Conservation (phyloP, 2,888 invertebrate species). For the Trichopoda pennipes region DNA sequence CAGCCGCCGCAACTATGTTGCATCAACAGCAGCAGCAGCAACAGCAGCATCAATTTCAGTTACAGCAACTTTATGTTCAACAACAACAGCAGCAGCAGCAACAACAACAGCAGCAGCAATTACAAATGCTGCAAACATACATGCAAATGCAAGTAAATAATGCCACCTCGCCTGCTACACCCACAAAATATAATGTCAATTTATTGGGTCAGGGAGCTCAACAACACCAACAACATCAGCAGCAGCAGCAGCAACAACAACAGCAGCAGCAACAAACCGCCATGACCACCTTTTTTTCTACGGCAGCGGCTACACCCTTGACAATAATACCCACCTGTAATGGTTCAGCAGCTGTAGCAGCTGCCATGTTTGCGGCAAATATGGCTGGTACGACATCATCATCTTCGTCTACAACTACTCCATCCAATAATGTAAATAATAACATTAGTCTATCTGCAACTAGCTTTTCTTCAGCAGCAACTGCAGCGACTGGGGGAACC, state of each 20-base stretch:
- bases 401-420: constrained; percentile 72
- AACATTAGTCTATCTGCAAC: constrained; percentile 80
- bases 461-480: constrained; percentile 77
- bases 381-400: constrained; percentile 74
- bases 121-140: constrained; percentile 79
- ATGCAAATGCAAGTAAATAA: constrained; percentile 79
- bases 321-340: constrained; percentile 77
- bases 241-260: constrained; percentile 48
- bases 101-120: constrained; percentile 76
- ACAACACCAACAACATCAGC: constrained; percentile 66
- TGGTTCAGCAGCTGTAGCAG: constrained; percentile 75
- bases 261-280: constrained; percentile 37
- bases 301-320: constrained; percentile 75
- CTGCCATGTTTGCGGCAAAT: constrained; percentile 75
- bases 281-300: constrained; percentile 70
- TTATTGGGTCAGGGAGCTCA: constrained; percentile 60
- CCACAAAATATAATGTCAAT: constrained; percentile 73
- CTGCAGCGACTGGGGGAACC: constrained; percentile 65
- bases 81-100: constrained; percentile 77
- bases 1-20: constrained; percentile 69
- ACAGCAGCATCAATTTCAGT: constrained; percentile 74
- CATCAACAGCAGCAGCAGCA: constrained; percentile 70
- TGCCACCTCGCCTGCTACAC: constrained; percentile 74
- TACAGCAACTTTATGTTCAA: constrained; percentile 74
- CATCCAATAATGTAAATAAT: constrained; percentile 80